Base-by-base conservation (phyloP, 2,888 invertebrate species). In the Lasioglossum zephyrum region DNA sequence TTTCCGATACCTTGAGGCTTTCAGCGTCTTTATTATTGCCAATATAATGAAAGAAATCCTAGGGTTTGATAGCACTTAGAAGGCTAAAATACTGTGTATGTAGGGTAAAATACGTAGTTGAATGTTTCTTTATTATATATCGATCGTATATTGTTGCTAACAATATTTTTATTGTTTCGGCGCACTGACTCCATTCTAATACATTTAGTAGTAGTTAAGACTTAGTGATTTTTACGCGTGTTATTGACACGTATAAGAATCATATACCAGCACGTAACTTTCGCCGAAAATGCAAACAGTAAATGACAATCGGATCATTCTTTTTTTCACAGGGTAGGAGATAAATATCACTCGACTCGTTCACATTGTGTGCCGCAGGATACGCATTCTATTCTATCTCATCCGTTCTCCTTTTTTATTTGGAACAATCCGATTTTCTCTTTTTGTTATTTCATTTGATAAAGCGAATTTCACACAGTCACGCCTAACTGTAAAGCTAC, bases 291-390 rank as follows among this genome's bases (percentile, higher is more conserved):
- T 69, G 75, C 4, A 16, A 11, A 44, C 11, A 73, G 60, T 26
- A 26, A 75, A 63, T 3, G 69, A 47, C 5, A 41, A 53, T n/a
- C 31, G 3, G 44, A 26, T 47, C 72, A 72, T 66, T 44, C 72
- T 44, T 18, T 47, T 60, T n/a, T 41, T 70, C 66, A 70, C 9
- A 41, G 36, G 41, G 22, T 41, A 76, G 69, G 60, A 76, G 69
- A 70, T 60, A 18, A 72, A 41, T 72, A 82, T 80, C 49, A 36
- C 39, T 80, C 16, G 18, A 41, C 70, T 1, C 44, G 72, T 81
- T 81, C 18, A 22, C 49, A n/a, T 81, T 66, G 36, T 75, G 70
- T 49, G 49, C 60, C 63, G 22, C 60, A 80, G 44, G 74, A 47
- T 72, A 44, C 16, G 41, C 13, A 31, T 80, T 74, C 31, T 18